Evolutionary conservation across 35 echinoderm and acorn worm species (phyloP).

Genomic region (Antedon bifida): DNA sequence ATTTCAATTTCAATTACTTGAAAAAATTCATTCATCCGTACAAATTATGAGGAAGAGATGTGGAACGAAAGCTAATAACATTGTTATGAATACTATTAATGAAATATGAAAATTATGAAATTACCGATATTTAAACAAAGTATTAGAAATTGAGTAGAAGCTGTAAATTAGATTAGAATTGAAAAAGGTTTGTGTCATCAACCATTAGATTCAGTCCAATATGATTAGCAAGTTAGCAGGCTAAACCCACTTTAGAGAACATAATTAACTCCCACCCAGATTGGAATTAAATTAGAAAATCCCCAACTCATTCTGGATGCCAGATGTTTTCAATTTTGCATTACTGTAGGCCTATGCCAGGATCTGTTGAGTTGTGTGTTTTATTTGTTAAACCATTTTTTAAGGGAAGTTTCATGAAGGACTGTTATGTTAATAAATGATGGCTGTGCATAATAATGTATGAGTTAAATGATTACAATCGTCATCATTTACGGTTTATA

Average conservation of each 20-base stretch:
- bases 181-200: neutral
- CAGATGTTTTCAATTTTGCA: neutral
- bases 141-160: neutral
- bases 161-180: neutral
- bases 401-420: too few species aligned
- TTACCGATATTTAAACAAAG: neutral
- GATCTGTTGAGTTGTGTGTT: too few species aligned
- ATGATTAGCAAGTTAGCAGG: neutral
- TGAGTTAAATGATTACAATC: too few species aligned
- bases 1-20: neutral
- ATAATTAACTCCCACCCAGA: neutral
- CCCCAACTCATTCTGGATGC: neutral
- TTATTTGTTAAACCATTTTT: too few species aligned
- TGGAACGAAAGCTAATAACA: neutral
- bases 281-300: slow-evolving; percentile 1
- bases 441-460: too few species aligned
- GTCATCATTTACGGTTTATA: too few species aligned
- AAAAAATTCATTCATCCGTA: neutral
- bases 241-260: neutral
- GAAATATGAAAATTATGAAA: neutral
- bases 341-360: neutral
- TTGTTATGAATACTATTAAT: neutral
- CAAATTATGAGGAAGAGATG: neutral
- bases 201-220: neutral
- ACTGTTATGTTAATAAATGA: too few species aligned